phyloP scores from a whole-genome alignment of 2,888 invertebrate species.

The Dicyrtomina minuta region DNA sequence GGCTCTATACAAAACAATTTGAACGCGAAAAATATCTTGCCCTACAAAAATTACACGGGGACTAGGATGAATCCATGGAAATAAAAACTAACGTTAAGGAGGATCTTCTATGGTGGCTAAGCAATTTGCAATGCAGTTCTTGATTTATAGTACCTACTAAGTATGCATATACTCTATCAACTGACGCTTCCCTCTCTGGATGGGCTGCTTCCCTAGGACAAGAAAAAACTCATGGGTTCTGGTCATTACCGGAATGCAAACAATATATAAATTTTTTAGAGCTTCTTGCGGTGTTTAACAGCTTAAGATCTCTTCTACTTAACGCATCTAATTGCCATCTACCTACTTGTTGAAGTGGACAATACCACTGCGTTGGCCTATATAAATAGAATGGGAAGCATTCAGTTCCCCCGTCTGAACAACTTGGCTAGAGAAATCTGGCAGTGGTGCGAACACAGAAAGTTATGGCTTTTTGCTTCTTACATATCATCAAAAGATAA shows the following conservation, averaged over 20 bases:
- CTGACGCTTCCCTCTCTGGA: conserved; percentile 30
- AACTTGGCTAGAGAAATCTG: conserved; percentile 26
- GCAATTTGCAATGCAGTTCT: neutral
- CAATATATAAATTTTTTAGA: conserved; percentile 19
- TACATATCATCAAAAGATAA: conserved; percentile 12
- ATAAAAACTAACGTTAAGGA: neutral
- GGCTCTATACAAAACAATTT: conserved; percentile 23
- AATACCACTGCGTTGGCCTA: conserved; percentile 36
- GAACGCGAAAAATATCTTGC: conserved; percentile 24
- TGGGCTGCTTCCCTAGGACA: conserved; percentile 22
- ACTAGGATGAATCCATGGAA: neutral
- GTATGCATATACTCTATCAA: conserved; percentile 12
- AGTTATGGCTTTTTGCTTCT: conserved; percentile 20
- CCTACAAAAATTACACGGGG: neutral
- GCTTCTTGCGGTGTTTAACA: conserved; percentile 26
- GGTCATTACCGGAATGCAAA: neutral
- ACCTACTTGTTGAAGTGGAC: conserved; percentile 19
- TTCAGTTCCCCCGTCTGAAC: neutral
- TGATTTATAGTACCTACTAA: neutral
- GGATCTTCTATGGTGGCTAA: conserved; percentile 11
- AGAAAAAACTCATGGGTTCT: conserved; percentile 5
- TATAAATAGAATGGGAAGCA: too few species aligned
- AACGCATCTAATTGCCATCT: neutral
- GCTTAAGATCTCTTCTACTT: neutral
- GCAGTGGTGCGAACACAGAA: conserved; percentile 30